Percentiles rank a stretch among this genome's conserved stretches.
Conservation (phyloP, 2,888 invertebrate species). For the Pristionchus arcanus region DNA sequence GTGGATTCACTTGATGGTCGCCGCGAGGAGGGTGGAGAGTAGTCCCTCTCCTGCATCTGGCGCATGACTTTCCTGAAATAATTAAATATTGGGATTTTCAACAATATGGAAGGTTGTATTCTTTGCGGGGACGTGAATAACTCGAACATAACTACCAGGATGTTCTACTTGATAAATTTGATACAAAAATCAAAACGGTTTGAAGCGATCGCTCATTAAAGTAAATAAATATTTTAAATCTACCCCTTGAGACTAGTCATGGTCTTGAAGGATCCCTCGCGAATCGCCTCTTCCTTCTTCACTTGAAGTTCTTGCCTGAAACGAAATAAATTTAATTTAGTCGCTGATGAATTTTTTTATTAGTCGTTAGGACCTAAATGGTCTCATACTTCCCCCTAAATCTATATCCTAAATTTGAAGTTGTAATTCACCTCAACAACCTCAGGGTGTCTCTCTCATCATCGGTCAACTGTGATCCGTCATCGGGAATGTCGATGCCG, state of each 20-base stretch:
- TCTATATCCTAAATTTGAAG: no score
- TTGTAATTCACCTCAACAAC: constrained; percentile 65
- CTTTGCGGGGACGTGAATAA: no score
- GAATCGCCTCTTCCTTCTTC: constrained; percentile 64
- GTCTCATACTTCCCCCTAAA: no score
- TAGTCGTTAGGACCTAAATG: no score
- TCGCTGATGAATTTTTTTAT: no score
- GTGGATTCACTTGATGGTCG: neutral
- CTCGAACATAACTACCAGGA: no score
- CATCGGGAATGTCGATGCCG: constrained; percentile 72
- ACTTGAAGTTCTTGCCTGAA: constrained; percentile 61
- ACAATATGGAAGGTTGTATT: no score
- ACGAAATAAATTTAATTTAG: neutral
- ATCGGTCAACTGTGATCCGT: constrained; percentile 67
- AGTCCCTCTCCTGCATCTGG: constrained; percentile 51
- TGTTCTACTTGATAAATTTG: no score
- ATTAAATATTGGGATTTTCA: no score
- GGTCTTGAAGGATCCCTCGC: constrained; percentile 67
- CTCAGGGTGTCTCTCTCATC: constrained; percentile 71
- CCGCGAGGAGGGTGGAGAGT: constrained; percentile 23
- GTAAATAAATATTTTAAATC: neutral
- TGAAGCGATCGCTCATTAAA: neutral
- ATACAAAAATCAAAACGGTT: no score
- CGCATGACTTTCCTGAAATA: constrained; percentile 45
- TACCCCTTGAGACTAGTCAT: constrained; percentile 67